Base-by-base conservation (phyloP, 2,888 invertebrate species). In the Drosophila nigricruria region DNA sequence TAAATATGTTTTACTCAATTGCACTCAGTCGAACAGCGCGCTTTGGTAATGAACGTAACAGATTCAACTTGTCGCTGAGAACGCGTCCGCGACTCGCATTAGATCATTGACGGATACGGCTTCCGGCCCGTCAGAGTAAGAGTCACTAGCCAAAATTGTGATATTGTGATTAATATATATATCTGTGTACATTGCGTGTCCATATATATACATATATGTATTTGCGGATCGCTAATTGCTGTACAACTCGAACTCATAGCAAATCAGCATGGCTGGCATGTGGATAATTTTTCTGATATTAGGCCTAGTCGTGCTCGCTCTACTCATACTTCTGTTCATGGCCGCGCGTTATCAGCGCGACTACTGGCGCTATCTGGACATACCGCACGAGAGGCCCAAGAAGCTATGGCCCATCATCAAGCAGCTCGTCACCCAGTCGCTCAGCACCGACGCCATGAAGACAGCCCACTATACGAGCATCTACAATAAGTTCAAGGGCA, bases 401-500 rank as follows among this genome's bases (percentile, higher is more conserved):
- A 84, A 90, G 49, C 70, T 91, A 2, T 76, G 75, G 84, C 89
- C 75, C 72, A 83, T 88, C 25, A 71, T 79, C 5, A 88, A 77
- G 66, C 87, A 71, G 62, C 77, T 78, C 47, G 68, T 71, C 57
- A 84, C 82, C 12, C 72, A 86, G 57, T 56, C 74, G 1, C 62
- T 86, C 0, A 86, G 86, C 49, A 82, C 76, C 18, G 90, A 89
- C 45, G 68, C 85, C 18, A 71, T 82, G 43, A 77, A 85, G 34
- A 23, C 66, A 30, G 79, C 83, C 18, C 90, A 90, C 43, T 81
- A 90, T 20, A 70, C 81, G 47, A 66, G 81, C 5, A 45, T 91
- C 4, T 93, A 93, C 45, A 64, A 82, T 9, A 85, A 89, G 68
- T 91, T 85, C 66, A 93, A 92, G 64, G 81, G 87, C 2, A 81